Evolutionary conservation across 2,797 vertebrate species (phyloP), one percentile per base, ranked within the genome.

Genomic region (Propithecus perrieri): DNA sequence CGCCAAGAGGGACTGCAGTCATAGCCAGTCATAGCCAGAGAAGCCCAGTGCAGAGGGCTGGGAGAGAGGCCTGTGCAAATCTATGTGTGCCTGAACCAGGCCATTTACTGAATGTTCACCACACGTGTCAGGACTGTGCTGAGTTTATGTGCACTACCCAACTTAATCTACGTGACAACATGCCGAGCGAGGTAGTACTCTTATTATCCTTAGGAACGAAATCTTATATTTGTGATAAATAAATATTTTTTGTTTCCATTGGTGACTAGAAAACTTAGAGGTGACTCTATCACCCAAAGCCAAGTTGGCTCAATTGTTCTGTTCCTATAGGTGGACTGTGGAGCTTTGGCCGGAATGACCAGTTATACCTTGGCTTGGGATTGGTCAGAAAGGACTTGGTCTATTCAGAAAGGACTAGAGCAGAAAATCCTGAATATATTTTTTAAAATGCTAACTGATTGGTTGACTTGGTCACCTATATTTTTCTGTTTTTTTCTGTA

Each of bases 121-220:
- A 0, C 3, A 0, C 24, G 15, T 43, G 2, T 67, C 33, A 15
- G 43, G 14, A n/a, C 65, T n/a, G 24, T 7, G 15, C n/a, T 18
- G 18, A 18, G 6, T 50, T 55, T 38, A 1, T 24, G 28, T 11
- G 20, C 18, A 0, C 30, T 48, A 15, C 43, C 46, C 18, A 83
- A 28, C 33, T 33, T 33, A 20, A 4, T 67, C 65, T 84, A 61
- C 3, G 2, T 53, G 30, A 33, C 22, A 7, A 8, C 8, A 6
- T 35, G 41, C 74, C 11, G 17, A 67, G 43, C 11, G 17, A 67
- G 43, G 67, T 30, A 48, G 24, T 12, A 20, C 12, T 85, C 2
- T 50, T 12, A 43, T 9, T 87, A 13, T 74, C 87, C 48, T 79
- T 12, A 35, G 61, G 43, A 93, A 8, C 53, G 78, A 43, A 74